Evolutionary conservation across 2,888 invertebrate species (phyloP).

Genomic region (Carpatolechia fugitivella): DNA sequence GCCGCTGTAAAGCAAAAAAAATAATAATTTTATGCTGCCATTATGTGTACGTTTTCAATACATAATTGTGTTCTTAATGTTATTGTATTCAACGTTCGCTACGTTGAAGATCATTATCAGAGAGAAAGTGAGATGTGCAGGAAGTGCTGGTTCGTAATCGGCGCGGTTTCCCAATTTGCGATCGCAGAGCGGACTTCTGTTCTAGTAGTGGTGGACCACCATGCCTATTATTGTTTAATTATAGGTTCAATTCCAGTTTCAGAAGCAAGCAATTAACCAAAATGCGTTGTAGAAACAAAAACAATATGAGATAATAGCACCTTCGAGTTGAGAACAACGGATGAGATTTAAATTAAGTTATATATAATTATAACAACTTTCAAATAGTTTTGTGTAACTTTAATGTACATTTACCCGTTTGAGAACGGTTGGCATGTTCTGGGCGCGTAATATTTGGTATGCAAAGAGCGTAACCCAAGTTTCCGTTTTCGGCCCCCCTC

Average conservation of each 20-base stretch:
- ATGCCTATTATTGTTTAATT: slow-evolving; percentile 21
- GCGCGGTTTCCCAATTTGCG: slow-evolving; percentile 35
- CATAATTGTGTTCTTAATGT: slow-evolving; percentile 4
- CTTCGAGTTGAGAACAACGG: neutral
- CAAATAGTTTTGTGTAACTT: neutral
- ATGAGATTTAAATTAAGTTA: slow-evolving; percentile 1
- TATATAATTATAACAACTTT: slow-evolving; percentile 4
- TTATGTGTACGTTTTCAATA: slow-evolving; percentile 9
- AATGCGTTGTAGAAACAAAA: neutral
- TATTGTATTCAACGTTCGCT: slow-evolving; percentile 12
- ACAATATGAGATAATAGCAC: slow-evolving; percentile 2
- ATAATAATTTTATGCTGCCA: neutral
- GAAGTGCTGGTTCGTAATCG: slow-evolving; percentile 34
- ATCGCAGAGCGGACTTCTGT: slow-evolving; percentile 26
- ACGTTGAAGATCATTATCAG: slow-evolving; percentile 26
- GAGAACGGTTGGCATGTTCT: slow-evolving; percentile 1
- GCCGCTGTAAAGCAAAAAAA: too few species aligned
- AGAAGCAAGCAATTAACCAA: neutral
- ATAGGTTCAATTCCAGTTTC: slow-evolving; percentile 13
- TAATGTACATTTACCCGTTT: slow-evolving; percentile 7
- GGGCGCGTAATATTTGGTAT: slow-evolving; percentile 46
- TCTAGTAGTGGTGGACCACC: neutral
- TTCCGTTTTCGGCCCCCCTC: slow-evolving; percentile 65
- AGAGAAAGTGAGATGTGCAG: slow-evolving; percentile 40
- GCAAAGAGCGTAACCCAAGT: slow-evolving; percentile 61